Evolutionary conservation across 2,113 vertebrate species (phyloP), one percentile per base, ranked within the genome.

Genomic region (Aleadryas rufinucha): DNA sequence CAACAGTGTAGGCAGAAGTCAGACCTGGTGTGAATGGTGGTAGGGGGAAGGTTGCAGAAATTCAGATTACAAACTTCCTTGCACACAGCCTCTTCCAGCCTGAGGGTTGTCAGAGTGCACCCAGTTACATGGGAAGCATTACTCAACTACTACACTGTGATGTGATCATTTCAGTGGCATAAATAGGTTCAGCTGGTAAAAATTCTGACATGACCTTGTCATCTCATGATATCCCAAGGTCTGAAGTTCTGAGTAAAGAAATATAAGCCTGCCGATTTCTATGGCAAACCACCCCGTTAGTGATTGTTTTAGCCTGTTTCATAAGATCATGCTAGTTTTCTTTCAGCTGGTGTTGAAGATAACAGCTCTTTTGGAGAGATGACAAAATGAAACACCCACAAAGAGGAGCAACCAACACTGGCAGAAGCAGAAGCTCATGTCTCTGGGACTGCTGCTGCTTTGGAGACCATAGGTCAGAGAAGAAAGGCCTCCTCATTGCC

Each of bases 301-400:
- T 0, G 0, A 61, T 76, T 21, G 0, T 27, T 83, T 82, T 30
- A 69, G 53, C 28, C 53, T 42, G 18, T 57, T 90, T 37, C 1
- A 0, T 41, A 50, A 90, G 37, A 87, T 22, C 28, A n/a, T 0
- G 1, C 16, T 44, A 17, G 4, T 0, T 9, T 47, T 71, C 82
- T 65, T 71, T 69, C 41, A 60, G 53, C 33, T 76, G 4, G 7
- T 6, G 2, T 60, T 75, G 84, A 87, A 19, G 13, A 49, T 60
- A 74, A 63, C 28, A 64, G 23, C 28, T 53, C 26, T 37, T 88
- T 57, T 50, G 23, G 66, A 80, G 41, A 15, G 20, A 65, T n/a
- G 65, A 87, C 41, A 76, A 68, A 82, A 56, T 3, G 1, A 76
- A 89, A 78, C 16, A 16, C 21, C 35, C 52, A 52, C 61, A 72